Percentiles rank a stretch among this genome's conserved stretches.
phyloP scores from a whole-genome alignment of 2,888 invertebrate genomes.

The Morpho deidamia region DNA sequence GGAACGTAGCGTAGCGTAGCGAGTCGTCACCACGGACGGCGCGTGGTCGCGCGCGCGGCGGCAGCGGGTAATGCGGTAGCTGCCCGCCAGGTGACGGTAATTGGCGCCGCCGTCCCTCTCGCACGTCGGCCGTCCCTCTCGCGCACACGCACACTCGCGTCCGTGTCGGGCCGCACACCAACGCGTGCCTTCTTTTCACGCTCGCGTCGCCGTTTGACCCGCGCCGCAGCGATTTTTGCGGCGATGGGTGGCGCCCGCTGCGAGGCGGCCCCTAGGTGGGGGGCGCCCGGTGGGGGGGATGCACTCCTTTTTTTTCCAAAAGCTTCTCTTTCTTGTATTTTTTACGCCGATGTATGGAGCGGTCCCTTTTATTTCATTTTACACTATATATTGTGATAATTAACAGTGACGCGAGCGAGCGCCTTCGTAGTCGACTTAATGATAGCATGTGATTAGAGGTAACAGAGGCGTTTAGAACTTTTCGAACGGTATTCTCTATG shows the following conservation, averaged over 20 bases:
- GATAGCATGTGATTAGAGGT: conserved; percentile 74
- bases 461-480: conserved; percentile 63
- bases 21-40: conserved; percentile 41
- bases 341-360: conserved; percentile 71
- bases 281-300: conserved; percentile 68
- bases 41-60: conserved; percentile 80
- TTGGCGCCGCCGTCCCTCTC: conserved; percentile 77
- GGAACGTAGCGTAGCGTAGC: conserved; percentile 31
- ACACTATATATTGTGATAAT: conserved; percentile 73
- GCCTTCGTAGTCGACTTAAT: conserved; percentile 68
- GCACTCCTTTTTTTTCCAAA: conserved; percentile 71
- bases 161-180: conserved; percentile 57
- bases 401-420: conserved; percentile 72
- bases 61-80: conserved; percentile 81
- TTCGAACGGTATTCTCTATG: conserved; percentile 21
- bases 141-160: conserved; percentile 26
- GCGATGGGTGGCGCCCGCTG: conserved; percentile 80
- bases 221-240: conserved; percentile 81
- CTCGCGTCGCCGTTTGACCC: conserved; percentile 78
- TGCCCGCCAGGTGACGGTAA: conserved; percentile 80
- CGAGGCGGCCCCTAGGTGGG: conserved; percentile 72
- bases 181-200: conserved; percentile 72
- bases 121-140: conserved; percentile 58
- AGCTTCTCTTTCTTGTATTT: conserved; percentile 78
- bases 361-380: conserved; percentile 70